Conservation (phyloP, 2,888 invertebrate genomes). For the Autographa gamma region DNA sequence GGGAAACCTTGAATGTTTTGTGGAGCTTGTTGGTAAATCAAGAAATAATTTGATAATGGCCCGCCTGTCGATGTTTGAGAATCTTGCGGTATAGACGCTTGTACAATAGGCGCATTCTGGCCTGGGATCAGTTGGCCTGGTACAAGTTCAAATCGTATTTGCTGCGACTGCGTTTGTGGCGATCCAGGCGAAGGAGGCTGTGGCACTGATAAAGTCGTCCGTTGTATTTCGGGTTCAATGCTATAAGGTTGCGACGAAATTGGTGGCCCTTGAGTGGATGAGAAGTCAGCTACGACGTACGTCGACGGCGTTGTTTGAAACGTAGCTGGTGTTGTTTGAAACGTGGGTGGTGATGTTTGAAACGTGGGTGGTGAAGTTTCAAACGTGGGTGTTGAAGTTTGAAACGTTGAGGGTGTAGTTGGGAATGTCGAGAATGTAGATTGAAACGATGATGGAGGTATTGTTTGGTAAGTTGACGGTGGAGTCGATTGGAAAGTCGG, state of each 20-base stretch:
- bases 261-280: conserved; percentile 30
- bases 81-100: conserved; percentile 19
- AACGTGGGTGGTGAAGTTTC: conserved; percentile 17
- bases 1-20: conserved; percentile 58
- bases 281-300: conserved; percentile 10
- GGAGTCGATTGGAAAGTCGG: conserved; percentile 27
- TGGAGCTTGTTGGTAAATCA: conserved; percentile 71
- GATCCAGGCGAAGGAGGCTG: conserved; percentile 24
- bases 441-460: conserved; percentile 32
- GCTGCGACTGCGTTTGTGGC: conserved; percentile 39
- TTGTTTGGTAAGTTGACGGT: conserved; percentile 9
- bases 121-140: conserved; percentile 25
- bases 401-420: conserved; percentile 13
- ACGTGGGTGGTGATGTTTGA: conserved; percentile 14
- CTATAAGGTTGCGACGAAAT: conserved; percentile 32
- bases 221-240: conserved; percentile 17
- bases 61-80: conserved; percentile 30
- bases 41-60: conserved; percentile 57
- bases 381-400: conserved; percentile 17
- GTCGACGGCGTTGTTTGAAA: conserved; percentile 22
- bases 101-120: conserved; percentile 24
- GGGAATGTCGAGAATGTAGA: conserved; percentile 10
- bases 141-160: conserved; percentile 34
- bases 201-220: conserved; percentile 28
- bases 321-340: conserved; percentile 16